Evolutionary conservation across 2,888 invertebrate species (phyloP).

Genomic region (Lamellibrachia satsuma): DNA sequence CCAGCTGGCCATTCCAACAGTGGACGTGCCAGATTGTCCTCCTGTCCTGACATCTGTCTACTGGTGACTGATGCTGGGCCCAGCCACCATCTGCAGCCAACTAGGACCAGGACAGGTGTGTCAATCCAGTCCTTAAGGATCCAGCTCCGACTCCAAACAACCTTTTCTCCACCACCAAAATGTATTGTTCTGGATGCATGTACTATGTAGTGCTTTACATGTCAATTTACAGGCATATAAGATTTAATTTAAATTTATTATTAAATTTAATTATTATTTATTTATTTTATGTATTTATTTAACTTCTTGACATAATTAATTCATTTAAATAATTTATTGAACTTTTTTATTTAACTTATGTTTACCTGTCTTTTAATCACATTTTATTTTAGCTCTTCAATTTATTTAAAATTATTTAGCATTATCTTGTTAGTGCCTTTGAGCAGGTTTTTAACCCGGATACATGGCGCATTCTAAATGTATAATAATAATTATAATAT

Average conservation of each 20-base stretch:
- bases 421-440: too few relatives aligned
- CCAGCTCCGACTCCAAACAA: neutral
- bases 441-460: too few relatives aligned
- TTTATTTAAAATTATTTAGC: too few relatives aligned
- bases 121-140: neutral
- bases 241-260: neutral
- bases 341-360: too few relatives aligned
- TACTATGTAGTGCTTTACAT: neutral
- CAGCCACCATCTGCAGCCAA: neutral
- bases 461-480: too few relatives aligned
- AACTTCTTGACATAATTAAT: too few relatives aligned
- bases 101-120: neutral
- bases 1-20: neutral
- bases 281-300: too few relatives aligned
- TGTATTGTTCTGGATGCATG: neutral
- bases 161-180: neutral
- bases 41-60: neutral
- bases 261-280: too few relatives aligned
- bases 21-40: neutral
- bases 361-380: too few relatives aligned
- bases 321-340: too few relatives aligned
- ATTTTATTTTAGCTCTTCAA: too few relatives aligned
- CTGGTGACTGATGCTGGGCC: neutral
- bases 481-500: too few relatives aligned
- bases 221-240: neutral